A percentile compares a stretch with the other conserved stretches of the same genome.
These are phyloP conservation scores for Luscinia luscinia DNA, from an alignment of 2,797 vertebrate species.

Conservation along the genomic window DNA sequence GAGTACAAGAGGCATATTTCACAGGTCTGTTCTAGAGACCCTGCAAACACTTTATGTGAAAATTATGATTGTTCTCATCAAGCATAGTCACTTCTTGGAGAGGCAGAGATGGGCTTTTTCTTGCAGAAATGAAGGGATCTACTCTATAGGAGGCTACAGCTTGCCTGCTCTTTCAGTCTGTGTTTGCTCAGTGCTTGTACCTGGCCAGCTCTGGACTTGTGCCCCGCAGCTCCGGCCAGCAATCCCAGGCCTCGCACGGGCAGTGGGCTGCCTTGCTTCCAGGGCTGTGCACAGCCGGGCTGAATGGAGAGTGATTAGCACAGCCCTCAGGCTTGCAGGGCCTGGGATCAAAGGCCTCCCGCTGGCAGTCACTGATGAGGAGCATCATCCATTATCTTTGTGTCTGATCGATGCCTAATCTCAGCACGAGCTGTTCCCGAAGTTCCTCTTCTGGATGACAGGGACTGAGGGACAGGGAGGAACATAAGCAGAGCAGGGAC, in stretches of 20 bases:
- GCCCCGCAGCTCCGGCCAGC: not conserved
- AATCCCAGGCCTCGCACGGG: not conserved
- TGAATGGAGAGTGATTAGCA: not conserved
- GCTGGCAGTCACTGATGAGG: not conserved
- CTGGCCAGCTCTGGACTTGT: not conserved
- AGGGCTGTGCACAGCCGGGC: not conserved
- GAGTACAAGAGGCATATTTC: not conserved
- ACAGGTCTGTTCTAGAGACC: not conserved
- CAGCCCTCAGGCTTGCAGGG: not conserved
- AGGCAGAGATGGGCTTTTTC: not conserved
- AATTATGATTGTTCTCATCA: not conserved
- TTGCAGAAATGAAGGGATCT: not conserved
- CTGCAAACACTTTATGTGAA: not conserved
- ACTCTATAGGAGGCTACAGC: not conserved
- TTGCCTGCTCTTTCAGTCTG: not conserved
- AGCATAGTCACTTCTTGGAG: not conserved
- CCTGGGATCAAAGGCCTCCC: not conserved
- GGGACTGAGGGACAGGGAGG: not conserved
- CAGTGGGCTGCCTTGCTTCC: not conserved
- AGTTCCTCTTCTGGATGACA: not conserved
- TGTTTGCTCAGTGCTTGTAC: not conserved
- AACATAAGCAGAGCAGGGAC: not conserved
- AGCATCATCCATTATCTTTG: not conserved
- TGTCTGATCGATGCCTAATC: not conserved
- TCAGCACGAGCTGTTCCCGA: not conserved